Conservation (phyloP, 2,113 vertebrate species). For the Centrocercus urophasianus region DNA sequence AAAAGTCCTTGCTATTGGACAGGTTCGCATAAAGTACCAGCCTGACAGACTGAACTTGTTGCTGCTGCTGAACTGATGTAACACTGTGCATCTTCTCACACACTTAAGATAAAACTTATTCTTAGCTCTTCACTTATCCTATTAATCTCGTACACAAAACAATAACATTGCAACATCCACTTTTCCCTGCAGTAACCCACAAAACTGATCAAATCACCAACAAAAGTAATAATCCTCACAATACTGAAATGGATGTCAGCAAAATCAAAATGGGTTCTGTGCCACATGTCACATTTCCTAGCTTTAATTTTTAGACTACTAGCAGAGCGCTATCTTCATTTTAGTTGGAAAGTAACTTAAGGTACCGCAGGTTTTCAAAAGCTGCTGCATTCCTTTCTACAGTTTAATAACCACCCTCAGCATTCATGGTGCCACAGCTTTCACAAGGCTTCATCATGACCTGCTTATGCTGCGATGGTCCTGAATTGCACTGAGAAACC, state of each 20-base stretch:
- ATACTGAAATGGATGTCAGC: background rate
- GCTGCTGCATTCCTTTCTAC: background rate
- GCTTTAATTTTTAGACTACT: background rate
- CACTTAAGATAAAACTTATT: background rate
- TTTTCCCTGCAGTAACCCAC: background rate
- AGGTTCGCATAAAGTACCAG: conserved; percentile 42
- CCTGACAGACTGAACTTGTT: conserved; percentile 46
- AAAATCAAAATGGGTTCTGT: background rate
- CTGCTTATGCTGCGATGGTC: background rate
- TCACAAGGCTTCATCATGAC: background rate
- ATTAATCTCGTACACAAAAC: background rate
- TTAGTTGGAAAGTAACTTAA: background rate
- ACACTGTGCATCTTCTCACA: background rate
- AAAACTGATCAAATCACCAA: background rate
- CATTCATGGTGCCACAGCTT: background rate
- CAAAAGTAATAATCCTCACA: background rate
- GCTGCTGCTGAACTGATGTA: conserved; percentile 27
- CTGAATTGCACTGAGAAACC: background rate
- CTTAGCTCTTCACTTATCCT: background rate
- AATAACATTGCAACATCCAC: background rate
- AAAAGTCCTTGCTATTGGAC: background rate
- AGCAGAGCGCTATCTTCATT: background rate
- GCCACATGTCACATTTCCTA: background rate
- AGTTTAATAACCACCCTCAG: background rate
- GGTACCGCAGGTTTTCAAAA: background rate